Evolutionary conservation across 2,797 vertebrate species (phyloP).

Genomic region (Poecilia wingei): DNA sequence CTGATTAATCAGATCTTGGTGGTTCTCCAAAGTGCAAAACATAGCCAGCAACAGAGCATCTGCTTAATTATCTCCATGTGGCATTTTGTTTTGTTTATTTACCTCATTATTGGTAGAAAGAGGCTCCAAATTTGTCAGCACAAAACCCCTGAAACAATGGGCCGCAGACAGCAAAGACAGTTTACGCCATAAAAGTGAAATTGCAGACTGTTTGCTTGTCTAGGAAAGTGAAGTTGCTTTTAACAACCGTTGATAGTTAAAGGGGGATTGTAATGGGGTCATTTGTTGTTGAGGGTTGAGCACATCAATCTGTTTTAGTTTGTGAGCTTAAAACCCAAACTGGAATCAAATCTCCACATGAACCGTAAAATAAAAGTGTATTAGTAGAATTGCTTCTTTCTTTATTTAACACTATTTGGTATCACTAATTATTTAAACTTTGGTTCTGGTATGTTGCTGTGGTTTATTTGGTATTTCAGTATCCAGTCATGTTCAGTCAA

Average conservation of each 20-base stretch:
- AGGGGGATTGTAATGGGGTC: not conserved
- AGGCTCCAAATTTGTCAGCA: conserved; percentile 10
- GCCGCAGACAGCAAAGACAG: conserved; percentile 6
- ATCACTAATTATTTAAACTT: not conserved
- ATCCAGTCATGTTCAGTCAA: not conserved
- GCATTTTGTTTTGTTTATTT: conserved; percentile 8
- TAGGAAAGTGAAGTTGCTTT: conserved; percentile 1
- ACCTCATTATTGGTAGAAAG: conserved; percentile 5
- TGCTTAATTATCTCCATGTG: conserved; percentile 4
- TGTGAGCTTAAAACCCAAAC: not conserved
- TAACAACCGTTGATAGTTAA: not conserved
- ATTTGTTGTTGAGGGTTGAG: not conserved
- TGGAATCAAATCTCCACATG: not conserved
- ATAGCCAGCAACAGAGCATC: not conserved
- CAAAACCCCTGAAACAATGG: conserved; percentile 14
- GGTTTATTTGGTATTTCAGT: not conserved
- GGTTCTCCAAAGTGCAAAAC: conserved; percentile 5
- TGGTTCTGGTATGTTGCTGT: not conserved
- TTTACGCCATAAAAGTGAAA: conserved; percentile 6
- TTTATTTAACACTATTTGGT: not conserved
- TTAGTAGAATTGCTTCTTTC: not conserved
- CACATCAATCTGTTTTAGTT: not conserved
- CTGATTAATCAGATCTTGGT: not conserved
- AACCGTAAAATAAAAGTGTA: not conserved
- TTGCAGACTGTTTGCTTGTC: not conserved